phyloP scores from a whole-genome alignment of 2,888 invertebrate genomes.

The Chloroclystis v-ata region DNA sequence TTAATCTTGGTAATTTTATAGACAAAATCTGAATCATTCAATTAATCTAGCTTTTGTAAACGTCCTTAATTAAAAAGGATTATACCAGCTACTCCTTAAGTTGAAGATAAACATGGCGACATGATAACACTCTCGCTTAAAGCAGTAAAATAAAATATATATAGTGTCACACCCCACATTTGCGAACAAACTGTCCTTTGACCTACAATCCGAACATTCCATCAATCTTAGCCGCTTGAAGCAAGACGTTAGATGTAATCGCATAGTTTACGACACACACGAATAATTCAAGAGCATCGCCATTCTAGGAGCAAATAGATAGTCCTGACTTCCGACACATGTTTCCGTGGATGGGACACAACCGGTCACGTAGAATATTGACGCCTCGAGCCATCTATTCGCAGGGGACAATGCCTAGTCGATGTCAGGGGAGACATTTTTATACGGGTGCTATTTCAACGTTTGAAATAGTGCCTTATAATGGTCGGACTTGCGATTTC shows the following conservation, averaged over 20 bases:
- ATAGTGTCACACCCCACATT: neutral
- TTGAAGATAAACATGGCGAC: no score
- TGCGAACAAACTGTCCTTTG: neutral
- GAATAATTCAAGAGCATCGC: conserved; percentile 67
- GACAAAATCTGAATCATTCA: no score
- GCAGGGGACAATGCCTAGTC: conserved; percentile 59
- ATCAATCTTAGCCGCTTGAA: conserved; percentile 24
- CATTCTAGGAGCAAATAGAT: conserved; percentile 73
- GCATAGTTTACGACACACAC: conserved; percentile 40
- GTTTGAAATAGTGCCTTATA: conserved; percentile 34
- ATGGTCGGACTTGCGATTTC: conserved; percentile 6
- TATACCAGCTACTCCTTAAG: no score
- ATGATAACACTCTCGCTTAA: no score
- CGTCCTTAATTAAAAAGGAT: no score
- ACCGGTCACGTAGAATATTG: conserved; percentile 77
- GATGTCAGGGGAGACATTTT: conserved; percentile 50
- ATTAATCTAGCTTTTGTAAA: no score
- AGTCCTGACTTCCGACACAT: conserved; percentile 76
- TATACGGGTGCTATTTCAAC: conserved; percentile 44
- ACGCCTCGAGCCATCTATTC: conserved; percentile 70
- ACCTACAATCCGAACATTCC: conserved; percentile 5
- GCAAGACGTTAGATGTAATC: conserved; percentile 30
- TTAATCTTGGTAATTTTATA: no score
- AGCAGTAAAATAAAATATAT: neutral
- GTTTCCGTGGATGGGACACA: conserved; percentile 69